Conservation (phyloP, 1,140 invertebrate species). For the Leptoteleia sp. region DNA sequence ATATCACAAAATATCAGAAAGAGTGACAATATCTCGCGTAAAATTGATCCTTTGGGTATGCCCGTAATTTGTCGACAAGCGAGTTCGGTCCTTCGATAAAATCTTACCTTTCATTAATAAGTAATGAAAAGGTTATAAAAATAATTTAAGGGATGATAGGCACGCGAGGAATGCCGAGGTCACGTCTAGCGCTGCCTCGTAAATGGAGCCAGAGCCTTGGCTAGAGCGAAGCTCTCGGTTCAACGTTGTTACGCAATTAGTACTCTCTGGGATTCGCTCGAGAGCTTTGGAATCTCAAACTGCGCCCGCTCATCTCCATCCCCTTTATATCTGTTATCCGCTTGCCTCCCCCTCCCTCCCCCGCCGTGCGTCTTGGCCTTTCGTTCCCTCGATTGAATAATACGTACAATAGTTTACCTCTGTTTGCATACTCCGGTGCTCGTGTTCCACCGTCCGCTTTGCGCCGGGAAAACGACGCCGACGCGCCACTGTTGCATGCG, state of each 20-base stretch:
- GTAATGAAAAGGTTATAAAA: too few relatives aligned
- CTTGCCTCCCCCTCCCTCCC: constrained; percentile 49
- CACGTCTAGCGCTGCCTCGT: constrained; percentile 28
- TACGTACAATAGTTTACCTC: constrained; percentile 71
- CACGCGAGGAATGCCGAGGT: constrained; percentile 32
- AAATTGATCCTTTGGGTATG: too few relatives aligned
- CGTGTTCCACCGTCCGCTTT: constrained; percentile 22
- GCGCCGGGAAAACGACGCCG: constrained; percentile 22
- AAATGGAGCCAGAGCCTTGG: constrained; percentile 23
- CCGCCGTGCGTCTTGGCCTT: constrained; percentile 54
- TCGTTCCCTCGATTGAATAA: constrained; percentile 68
- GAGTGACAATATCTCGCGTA: too few relatives aligned
- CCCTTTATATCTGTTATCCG: constrained; percentile 52
- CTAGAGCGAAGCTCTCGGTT: constrained; percentile 29
- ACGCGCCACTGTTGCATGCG: constrained; percentile 30
- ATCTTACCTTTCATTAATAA: too few relatives aligned
- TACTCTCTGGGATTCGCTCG: constrained; percentile 64
- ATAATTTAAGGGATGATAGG: not conserved
- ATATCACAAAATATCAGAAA: too few relatives aligned
- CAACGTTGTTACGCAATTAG: constrained; percentile 73
- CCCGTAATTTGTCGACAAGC: too few relatives aligned
- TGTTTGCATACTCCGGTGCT: constrained; percentile 65
- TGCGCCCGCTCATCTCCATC: constrained; percentile 58
- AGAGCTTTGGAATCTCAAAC: constrained; percentile 65
- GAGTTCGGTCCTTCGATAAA: too few relatives aligned